A percentile compares a stretch with the other conserved stretches of the same genome.
phyloP scores from a whole-genome alignment of 2,888 invertebrate genomes.

The Synanthedon formicaeformis region DNA sequence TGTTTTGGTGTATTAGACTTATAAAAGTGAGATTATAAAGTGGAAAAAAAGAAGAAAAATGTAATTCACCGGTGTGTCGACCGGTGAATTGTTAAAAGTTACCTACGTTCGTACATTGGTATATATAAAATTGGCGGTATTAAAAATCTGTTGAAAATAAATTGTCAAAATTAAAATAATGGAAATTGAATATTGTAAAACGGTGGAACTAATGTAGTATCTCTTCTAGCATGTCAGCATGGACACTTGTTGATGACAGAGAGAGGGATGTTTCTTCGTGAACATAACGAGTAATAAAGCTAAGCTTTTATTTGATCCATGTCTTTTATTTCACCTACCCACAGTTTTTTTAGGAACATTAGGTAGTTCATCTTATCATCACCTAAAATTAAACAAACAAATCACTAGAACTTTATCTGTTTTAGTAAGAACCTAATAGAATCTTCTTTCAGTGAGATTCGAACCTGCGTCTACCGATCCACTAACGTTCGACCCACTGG shows the following conservation, averaged over 20 bases:
- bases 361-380: too few species aligned
- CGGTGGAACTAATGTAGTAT: constrained; percentile 48
- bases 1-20: constrained; percentile 64
- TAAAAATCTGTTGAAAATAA: constrained; percentile 34
- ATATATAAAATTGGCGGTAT: constrained; percentile 44
- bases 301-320: constrained; percentile 78
- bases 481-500: too few species aligned
- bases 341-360: too few species aligned
- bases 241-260: constrained; percentile 62
- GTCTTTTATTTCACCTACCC: constrained; percentile 43
- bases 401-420: too few species aligned
- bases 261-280: constrained; percentile 72
- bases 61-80: constrained; percentile 19
- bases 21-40: constrained; percentile 44
- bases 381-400: too few species aligned
- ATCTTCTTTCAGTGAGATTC: too few species aligned
- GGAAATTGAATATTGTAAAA: constrained; percentile 17
- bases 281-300: constrained; percentile 81
- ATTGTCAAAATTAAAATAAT: constrained; percentile 52
- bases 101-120: constrained; percentile 35
- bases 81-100: constrained; percentile 32
- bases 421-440: too few species aligned
- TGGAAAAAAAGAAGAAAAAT: constrained; percentile 41
- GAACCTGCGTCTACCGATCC: too few species aligned
- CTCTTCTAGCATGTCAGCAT: constrained; percentile 47